Conservation (phyloP, 2,888 invertebrate species). For the Ophion slaviceki region DNA sequence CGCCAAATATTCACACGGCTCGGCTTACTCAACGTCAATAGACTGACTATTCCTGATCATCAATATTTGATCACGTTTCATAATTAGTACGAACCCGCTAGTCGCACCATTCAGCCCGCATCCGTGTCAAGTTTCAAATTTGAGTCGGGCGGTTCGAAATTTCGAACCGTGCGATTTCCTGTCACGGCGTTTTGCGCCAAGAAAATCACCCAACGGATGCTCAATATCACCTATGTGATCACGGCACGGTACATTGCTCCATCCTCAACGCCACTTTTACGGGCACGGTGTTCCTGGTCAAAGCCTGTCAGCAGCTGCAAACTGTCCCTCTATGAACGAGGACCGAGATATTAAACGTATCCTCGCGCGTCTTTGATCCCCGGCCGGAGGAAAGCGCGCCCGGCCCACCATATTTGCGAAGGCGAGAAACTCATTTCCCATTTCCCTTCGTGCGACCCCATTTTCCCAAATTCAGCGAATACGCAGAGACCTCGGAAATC, state of each 20-base stretch:
- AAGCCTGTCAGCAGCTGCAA: not conserved
- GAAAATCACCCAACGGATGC: not conserved
- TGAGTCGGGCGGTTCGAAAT: too few species aligned
- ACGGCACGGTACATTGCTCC: not conserved
- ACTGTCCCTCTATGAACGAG: not conserved
- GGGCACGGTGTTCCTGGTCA: not conserved
- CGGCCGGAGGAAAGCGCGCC: not conserved
- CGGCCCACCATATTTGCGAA: not conserved
- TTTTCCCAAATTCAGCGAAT: not conserved
- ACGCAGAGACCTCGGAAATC: not conserved
- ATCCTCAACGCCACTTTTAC: not conserved
- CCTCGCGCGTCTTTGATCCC: not conserved
- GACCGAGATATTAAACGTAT: not conserved
- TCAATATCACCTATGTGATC: not conserved
- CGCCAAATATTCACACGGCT: constrained; percentile 11
- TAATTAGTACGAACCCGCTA: too few species aligned
- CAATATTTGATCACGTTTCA: constrained; percentile 21
- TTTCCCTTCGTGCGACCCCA: not conserved
- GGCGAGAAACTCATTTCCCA: not conserved
- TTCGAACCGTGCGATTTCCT: too few species aligned
- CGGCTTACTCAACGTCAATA: constrained; percentile 4
- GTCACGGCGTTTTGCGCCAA: too few species aligned
- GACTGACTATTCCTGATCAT: too few species aligned
- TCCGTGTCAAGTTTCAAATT: too few species aligned
- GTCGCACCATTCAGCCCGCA: too few species aligned